Percentiles rank a stretch among this genome's conserved stretches.
These are phyloP conservation scores for Stenchaetothrips biformis DNA, from an alignment of 2,888 invertebrate genomes.

Conservation along the genomic window DNA sequence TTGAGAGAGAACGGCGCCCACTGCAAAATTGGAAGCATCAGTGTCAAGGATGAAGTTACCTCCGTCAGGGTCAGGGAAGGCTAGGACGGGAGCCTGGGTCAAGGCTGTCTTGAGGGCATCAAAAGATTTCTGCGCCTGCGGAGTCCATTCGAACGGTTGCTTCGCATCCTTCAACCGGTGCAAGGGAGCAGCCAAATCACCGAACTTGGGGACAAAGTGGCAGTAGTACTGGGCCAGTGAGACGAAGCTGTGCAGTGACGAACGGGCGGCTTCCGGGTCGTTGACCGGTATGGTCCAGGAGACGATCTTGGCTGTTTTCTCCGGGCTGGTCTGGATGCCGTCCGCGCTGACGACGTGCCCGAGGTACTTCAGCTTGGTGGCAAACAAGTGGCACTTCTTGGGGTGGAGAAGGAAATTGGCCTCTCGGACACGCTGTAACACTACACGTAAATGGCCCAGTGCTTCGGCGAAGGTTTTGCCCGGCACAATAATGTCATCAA, in stretches of 20 bases:
- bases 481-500: too few species aligned
- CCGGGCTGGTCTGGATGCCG: constrained; percentile 33
- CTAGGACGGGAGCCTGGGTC: neutral
- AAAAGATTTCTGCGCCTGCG: neutral
- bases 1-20: too few species aligned
- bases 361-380: constrained; percentile 36
- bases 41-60: too few species aligned
- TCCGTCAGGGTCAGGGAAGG: too few species aligned
- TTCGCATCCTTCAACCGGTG: neutral
- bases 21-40: too few species aligned
- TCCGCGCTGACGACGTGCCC: constrained; percentile 38
- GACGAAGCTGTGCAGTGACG: neutral
- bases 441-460: constrained; percentile 32
- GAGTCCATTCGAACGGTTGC: neutral
- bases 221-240: neutral
- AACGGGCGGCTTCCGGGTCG: too few species aligned
- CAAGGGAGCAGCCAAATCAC: neutral
- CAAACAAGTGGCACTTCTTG: constrained; percentile 38
- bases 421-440: constrained; percentile 34
- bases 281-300: too few species aligned
- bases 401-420: constrained; percentile 37
- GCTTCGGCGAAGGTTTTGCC: constrained; percentile 36
- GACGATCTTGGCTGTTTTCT: too few species aligned
- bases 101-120: neutral
- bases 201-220: constrained; percentile 4